Conservation (phyloP, 2,113 vertebrate species). For the Bambusicola thoracicus region DNA sequence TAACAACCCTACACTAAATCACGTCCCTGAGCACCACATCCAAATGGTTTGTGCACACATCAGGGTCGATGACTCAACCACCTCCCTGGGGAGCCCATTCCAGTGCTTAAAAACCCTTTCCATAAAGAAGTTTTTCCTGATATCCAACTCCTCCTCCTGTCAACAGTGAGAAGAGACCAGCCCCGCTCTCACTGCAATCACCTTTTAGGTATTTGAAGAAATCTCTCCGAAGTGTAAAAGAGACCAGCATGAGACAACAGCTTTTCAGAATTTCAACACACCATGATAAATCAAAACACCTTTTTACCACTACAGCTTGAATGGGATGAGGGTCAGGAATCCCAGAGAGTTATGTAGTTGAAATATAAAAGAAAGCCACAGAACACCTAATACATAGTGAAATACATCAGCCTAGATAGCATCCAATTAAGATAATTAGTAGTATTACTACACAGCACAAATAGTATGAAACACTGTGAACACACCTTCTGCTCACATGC, state of each 20-base stretch:
- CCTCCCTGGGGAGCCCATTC: too few species aligned
- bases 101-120: too few species aligned
- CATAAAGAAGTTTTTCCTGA: too few species aligned
- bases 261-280: neutral
- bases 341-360: neutral
- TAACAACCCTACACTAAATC: too few species aligned
- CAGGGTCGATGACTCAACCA: too few species aligned
- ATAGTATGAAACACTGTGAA: neutral
- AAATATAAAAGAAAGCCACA: neutral
- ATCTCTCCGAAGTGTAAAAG: slow-evolving; percentile 12
- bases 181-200: too few species aligned
- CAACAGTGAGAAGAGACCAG: too few species aligned
- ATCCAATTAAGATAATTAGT: neutral
- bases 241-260: neutral
- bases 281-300: neutral
- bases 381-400: neutral
- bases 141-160: too few species aligned
- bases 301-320: neutral
- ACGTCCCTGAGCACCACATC: too few species aligned
- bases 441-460: neutral
- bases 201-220: too few species aligned
- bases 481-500: neutral
- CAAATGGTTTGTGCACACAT: too few species aligned
- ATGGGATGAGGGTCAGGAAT: neutral
- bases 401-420: neutral